Conservation (phyloP, 2,113 vertebrate genomes). For the Neotragus pygmaeus region DNA sequence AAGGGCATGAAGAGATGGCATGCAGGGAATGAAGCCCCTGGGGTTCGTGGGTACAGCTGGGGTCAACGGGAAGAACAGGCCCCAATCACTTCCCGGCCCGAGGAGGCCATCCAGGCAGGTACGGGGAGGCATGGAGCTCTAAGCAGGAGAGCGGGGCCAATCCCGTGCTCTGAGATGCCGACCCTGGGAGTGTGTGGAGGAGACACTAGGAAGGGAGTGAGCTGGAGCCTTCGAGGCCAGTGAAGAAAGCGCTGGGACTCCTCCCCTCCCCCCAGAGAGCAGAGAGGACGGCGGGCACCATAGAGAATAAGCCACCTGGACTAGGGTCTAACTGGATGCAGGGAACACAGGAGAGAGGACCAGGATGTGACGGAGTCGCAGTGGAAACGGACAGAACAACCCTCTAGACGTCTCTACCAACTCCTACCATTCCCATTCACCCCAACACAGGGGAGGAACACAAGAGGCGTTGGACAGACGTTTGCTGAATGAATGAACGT, state of each 20-base stretch:
- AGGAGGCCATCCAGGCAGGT: not conserved
- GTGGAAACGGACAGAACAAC: not conserved
- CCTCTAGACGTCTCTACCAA: not conserved
- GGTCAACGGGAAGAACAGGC: not conserved
- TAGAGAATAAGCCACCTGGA: not conserved
- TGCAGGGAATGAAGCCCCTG: accelerated
- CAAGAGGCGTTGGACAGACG: constrained; percentile 26
- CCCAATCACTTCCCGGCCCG: not conserved
- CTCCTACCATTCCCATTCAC: not conserved
- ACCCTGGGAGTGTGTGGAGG: not conserved
- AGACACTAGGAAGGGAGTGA: not conserved
- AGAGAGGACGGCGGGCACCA: not conserved
- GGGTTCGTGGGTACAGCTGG: not conserved
- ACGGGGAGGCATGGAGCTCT: not conserved
- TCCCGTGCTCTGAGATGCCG: not conserved
- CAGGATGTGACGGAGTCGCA: not conserved
- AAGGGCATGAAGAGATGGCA: not conserved
- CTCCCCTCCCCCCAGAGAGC: not conserved
- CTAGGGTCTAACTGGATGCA: not conserved
- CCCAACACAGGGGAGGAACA: not conserved
- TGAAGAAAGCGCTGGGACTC: not conserved
- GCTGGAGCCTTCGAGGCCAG: not conserved
- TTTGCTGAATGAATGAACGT: constrained; percentile 62
- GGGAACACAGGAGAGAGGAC: not conserved
- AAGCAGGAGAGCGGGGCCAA: not conserved